These are phyloP conservation scores for Parapristionchus giblindavisi DNA, from an alignment of 2,888 invertebrate species.

Conservation along the genomic window DNA sequence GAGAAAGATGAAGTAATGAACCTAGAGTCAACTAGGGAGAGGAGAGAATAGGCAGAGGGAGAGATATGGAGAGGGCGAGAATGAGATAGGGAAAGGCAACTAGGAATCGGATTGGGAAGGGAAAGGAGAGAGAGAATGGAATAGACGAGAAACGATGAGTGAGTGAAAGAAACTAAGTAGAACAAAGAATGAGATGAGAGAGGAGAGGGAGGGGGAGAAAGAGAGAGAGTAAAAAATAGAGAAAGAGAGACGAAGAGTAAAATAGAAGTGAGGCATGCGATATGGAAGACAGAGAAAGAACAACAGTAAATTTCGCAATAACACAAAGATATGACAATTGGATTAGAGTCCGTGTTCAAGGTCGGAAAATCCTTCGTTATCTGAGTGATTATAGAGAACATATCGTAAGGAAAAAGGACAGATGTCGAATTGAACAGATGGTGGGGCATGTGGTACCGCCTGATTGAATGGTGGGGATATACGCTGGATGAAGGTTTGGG, in stretches of 20 bases:
- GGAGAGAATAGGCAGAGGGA: not conserved
- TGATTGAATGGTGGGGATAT: too few relatives aligned
- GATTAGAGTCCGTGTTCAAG: not conserved
- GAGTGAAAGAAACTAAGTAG: not conserved
- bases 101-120: too few relatives aligned
- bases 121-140: not conserved
- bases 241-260: too few relatives aligned
- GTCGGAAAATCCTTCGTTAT: too few relatives aligned
- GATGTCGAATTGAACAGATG: too few relatives aligned
- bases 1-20: not conserved
- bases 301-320: constrained; percentile 5
- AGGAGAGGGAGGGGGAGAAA: not conserved
- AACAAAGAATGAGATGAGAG: constrained; percentile 4
- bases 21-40: not conserved
- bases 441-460: too few relatives aligned
- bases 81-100: constrained; percentile 6
- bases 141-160: not conserved
- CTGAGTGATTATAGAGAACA: too few relatives aligned
- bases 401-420: too few relatives aligned
- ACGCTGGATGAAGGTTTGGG: too few relatives aligned
- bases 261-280: too few relatives aligned
- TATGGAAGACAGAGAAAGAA: constrained; percentile 8
- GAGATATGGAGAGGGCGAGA: constrained; percentile 11
- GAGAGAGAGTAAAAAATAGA: not conserved
- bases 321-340: constrained; percentile 24